These are phyloP conservation scores for Passer montanus DNA, from an alignment of 2,113 vertebrate species.

Conservation along the genomic window DNA sequence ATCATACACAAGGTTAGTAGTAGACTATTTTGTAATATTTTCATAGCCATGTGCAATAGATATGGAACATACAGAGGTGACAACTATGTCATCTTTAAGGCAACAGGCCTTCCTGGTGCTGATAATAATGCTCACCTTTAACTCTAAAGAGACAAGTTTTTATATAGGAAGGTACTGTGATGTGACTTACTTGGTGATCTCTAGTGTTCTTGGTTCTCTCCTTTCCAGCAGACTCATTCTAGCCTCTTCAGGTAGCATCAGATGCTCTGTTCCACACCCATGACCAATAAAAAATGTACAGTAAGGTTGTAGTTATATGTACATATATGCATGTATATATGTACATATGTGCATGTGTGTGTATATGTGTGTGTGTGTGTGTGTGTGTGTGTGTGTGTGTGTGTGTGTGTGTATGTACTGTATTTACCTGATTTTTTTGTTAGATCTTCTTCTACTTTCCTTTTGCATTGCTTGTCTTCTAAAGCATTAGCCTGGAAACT, in stretches of 20 bases:
- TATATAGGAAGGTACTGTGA: background rate
- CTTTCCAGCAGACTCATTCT: background rate
- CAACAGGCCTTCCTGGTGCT: background rate
- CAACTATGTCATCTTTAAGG: background rate
- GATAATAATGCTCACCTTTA: background rate
- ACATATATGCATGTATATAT: no score
- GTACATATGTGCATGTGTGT: background rate
- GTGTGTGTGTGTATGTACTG: background rate
- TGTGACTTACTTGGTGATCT: background rate
- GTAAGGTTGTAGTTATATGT: background rate
- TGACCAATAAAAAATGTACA: background rate
- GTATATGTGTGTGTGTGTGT: background rate
- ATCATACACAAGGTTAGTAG: background rate
- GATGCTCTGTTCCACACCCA: background rate
- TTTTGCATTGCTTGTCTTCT: background rate
- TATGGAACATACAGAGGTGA: background rate
- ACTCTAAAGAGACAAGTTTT: background rate
- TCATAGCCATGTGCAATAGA: background rate
- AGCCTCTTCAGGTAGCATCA: background rate
- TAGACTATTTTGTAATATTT: background rate
- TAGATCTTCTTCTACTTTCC: background rate
- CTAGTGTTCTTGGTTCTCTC: background rate
- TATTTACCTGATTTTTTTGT: background rate
- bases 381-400: accelerated
- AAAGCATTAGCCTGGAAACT: background rate